phyloP scores from a whole-genome alignment of 2,113 vertebrate genomes.

The Scortum barcoo region DNA sequence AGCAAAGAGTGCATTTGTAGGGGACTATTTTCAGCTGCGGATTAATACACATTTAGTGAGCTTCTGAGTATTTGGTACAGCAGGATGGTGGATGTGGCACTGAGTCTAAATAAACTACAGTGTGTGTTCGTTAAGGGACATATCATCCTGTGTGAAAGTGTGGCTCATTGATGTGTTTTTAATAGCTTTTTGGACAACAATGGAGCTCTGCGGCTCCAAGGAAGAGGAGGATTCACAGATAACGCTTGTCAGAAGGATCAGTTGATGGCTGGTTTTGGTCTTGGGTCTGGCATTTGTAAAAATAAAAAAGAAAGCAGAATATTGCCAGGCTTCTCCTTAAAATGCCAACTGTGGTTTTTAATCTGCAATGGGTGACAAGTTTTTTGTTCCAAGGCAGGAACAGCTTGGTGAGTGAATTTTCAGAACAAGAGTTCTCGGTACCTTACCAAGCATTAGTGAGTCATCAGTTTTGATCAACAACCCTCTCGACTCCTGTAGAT shows the following conservation, averaged over 20 bases:
- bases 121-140: neutral
- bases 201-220: neutral
- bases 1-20: too few relatives aligned
- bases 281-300: slow-evolving; percentile 1
- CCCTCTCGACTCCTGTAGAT: neutral
- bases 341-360: neutral
- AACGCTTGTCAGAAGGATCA: neutral
- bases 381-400: neutral
- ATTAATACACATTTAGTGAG: too few relatives aligned
- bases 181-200: neutral
- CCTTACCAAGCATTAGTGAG: neutral
- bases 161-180: neutral
- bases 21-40: too few relatives aligned
- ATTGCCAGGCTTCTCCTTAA: neutral
- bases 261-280: neutral
- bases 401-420: neutral
- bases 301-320: neutral
- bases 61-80: neutral
- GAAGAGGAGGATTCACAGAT: neutral
- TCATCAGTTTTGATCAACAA: slow-evolving; percentile 3
- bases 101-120: neutral
- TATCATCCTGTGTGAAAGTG: neutral
- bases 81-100: neutral
- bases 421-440: neutral
- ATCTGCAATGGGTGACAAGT: neutral